These are phyloP conservation scores for Drosophila setifemur DNA, from an alignment of 1,140 invertebrate genomes.

Conservation along the genomic window DNA sequence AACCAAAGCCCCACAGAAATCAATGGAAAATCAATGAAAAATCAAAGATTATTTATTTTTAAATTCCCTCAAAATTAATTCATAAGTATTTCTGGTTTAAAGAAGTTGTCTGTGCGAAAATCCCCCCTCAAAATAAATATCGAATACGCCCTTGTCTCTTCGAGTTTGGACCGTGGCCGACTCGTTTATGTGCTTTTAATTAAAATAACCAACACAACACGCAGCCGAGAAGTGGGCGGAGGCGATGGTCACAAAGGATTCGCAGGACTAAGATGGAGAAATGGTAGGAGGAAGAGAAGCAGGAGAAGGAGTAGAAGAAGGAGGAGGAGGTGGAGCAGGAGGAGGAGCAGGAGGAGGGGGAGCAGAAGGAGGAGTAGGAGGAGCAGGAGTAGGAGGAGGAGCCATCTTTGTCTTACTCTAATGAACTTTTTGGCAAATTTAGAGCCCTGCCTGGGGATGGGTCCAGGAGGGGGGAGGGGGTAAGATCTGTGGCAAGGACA, in stretches of 20 bases:
- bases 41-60: too few relatives aligned
- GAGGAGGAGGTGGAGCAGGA: neutral
- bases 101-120: too few relatives aligned
- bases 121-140: too few relatives aligned
- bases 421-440: slow-evolving; percentile 63
- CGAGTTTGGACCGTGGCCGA: slow-evolving; percentile 28
- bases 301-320: neutral
- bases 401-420: slow-evolving; percentile 48
- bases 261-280: neutral
- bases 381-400: neutral
- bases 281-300: neutral
- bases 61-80: too few relatives aligned
- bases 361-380: neutral
- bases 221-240: neutral
- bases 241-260: slow-evolving; percentile 25
- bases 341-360: neutral
- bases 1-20: too few relatives aligned
- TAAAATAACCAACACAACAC: slow-evolving; percentile 61
- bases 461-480: slow-evolving; percentile 1
- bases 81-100: too few relatives aligned
- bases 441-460: slow-evolving; percentile 34
- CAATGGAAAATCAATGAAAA: neutral
- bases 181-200: slow-evolving; percentile 61
- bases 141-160: neutral
- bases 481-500: slow-evolving; percentile 21